Evolutionary conservation across 2,797 vertebrate species (phyloP).

Genomic region (Cossypha dichroa): DNA sequence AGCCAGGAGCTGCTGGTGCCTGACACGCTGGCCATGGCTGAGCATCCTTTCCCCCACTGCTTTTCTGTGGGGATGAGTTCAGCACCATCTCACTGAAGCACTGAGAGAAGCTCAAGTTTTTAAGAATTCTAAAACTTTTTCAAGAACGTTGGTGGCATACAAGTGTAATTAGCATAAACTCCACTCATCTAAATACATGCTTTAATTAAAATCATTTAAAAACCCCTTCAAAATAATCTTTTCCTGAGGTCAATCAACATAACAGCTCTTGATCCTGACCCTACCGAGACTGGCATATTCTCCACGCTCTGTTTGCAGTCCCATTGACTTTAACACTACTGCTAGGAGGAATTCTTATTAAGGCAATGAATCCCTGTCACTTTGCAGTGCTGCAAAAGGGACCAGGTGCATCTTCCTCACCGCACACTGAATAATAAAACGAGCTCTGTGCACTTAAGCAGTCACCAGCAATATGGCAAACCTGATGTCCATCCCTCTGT

Average conservation of each 20-base stretch:
- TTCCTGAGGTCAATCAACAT: conserved; percentile 48
- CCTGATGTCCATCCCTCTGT: background rate
- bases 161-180: conserved; percentile 38
- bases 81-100: background rate
- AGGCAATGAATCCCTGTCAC: background rate
- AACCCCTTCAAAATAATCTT: conserved; percentile 33
- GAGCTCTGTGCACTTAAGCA: background rate
- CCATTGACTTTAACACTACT: background rate
- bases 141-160: background rate
- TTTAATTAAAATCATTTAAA: conserved; percentile 31
- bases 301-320: background rate
- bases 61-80: background rate
- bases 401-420: background rate
- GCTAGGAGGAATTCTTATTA: background rate
- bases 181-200: conserved; percentile 2
- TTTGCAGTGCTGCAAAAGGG: background rate
- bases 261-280: conserved; percentile 46
- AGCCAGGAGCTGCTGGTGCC: background rate
- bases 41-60: background rate
- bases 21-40: fast-evolving
- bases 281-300: background rate
- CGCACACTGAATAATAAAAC: background rate
- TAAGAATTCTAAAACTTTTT: conserved; percentile 9
- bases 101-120: background rate
- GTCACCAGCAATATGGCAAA: background rate